A percentile compares a stretch with the other conserved stretches of the same genome.
Conservation (phyloP, 2,113 vertebrate species). For the Mellivora capensis region DNA sequence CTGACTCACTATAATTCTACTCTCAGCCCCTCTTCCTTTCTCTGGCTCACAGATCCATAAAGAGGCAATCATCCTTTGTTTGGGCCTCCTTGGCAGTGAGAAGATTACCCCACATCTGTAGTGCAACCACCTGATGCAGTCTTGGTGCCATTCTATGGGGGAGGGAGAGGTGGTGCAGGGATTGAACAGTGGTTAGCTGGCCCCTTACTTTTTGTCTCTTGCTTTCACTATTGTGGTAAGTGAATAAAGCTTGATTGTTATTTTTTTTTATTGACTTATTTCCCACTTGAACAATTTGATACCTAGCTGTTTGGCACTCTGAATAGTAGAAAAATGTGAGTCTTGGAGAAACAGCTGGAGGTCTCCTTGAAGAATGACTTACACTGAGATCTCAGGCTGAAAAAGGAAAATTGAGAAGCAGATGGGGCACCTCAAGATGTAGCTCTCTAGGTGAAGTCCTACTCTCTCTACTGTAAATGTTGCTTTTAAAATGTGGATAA, state of each 20-base stretch:
- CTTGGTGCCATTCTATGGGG: not conserved
- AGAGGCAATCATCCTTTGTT: not conserved
- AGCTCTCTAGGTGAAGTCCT: not conserved
- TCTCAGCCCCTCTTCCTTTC: not conserved
- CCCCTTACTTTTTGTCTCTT: not conserved
- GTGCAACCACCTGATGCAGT: not conserved
- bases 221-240: not conserved
- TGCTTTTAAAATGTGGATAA: not conserved
- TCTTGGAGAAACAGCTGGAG: not conserved
- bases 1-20: not conserved
- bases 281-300: not conserved
- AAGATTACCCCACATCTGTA: rapidly evolving
- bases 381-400: not conserved
- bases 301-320: not conserved
- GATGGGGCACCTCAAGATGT: not conserved
- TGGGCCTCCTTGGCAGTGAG: not conserved
- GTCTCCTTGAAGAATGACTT: not conserved
- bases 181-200: not conserved
- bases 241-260: not conserved
- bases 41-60: not conserved
- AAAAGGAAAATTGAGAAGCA: not conserved
- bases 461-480: too few species aligned
- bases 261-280: not conserved
- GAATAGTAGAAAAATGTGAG: not conserved
- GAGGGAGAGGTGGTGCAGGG: not conserved